Evolutionary conservation across 1,140 invertebrate species (phyloP).

Genomic region (Panagrolaimus sp.): DNA sequence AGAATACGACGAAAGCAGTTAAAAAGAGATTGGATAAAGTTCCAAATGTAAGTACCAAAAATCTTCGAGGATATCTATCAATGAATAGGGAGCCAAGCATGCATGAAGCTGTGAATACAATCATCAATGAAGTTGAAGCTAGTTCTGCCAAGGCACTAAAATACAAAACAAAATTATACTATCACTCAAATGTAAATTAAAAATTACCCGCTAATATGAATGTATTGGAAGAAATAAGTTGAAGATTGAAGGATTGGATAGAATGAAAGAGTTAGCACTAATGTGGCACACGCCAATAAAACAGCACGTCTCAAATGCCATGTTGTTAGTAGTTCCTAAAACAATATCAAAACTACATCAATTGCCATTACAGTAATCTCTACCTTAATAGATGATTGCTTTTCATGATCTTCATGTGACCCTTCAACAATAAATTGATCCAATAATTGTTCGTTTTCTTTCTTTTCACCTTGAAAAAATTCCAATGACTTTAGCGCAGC

Average conservation of each 20-base stretch:
- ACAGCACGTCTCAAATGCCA: slow-evolving; percentile 48
- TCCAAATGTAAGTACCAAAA: slow-evolving; percentile 36
- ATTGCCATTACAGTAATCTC: neutral
- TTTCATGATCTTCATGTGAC: slow-evolving; percentile 31
- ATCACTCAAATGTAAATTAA: neutral
- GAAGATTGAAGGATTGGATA: slow-evolving; percentile 51
- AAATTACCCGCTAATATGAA: slow-evolving; percentile 29
- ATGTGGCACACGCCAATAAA: slow-evolving; percentile 37
- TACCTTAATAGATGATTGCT: slow-evolving; percentile 40
- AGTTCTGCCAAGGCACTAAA: slow-evolving; percentile 40
- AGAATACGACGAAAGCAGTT: slow-evolving; percentile 34
- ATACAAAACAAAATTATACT: neutral
- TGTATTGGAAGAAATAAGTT: slow-evolving; percentile 42
- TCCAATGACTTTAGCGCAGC: slow-evolving; percentile 42
- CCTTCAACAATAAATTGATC: slow-evolving; percentile 37
- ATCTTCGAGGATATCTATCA: slow-evolving; percentile 45
- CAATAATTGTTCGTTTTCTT: slow-evolving; percentile 42
- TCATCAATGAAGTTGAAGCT: slow-evolving; percentile 43
- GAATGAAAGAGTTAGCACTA: slow-evolving; percentile 48
- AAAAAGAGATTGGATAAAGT: slow-evolving; percentile 34
- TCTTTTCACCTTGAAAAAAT: slow-evolving; percentile 44
- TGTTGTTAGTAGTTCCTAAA: slow-evolving; percentile 40
- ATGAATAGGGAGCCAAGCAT: slow-evolving; percentile 44
- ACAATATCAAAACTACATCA: neutral
- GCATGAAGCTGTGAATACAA: slow-evolving; percentile 48